These are phyloP conservation scores for Lycaena phlaeas DNA, from an alignment of 2,888 invertebrate species.

Conservation along the genomic window DNA sequence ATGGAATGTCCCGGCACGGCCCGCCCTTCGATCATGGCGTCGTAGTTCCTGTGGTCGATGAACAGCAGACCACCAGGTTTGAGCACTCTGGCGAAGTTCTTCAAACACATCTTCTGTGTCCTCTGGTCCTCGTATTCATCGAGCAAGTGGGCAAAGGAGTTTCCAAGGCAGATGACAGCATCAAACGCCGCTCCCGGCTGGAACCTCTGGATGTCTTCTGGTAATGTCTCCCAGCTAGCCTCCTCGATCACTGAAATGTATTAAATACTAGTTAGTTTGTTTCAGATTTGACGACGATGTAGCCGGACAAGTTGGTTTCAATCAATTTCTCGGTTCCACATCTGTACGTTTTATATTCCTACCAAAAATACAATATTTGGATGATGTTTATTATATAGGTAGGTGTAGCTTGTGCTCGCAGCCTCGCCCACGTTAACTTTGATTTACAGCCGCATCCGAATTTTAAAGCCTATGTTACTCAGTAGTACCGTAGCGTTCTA, in stretches of 20 bases:
- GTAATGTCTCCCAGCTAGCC: conserved; percentile 90
- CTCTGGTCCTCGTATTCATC: conserved; percentile 85
- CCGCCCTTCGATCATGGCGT: conserved; percentile 84
- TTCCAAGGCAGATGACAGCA: conserved; percentile 91
- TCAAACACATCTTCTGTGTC: conserved; percentile 83
- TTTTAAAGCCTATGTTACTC: too few species aligned
- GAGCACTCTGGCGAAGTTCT: conserved; percentile 86
- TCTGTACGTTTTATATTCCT: too few species aligned
- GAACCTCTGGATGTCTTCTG: conserved; percentile 78
- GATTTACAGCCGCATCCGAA: too few species aligned
- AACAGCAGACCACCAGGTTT: conserved; percentile 88
- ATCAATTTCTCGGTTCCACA: too few species aligned
- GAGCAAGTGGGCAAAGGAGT: conserved; percentile 91
- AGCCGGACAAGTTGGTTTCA: too few species aligned
- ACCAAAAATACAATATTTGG: too few species aligned
- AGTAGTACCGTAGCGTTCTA: too few species aligned
- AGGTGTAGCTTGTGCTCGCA: too few species aligned
- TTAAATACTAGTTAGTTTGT: too few species aligned
- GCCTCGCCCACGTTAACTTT: too few species aligned
- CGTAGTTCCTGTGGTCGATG: conserved; percentile 93
- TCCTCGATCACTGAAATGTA: conserved; percentile 84
- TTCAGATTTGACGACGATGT: too few species aligned
- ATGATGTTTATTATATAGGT: too few species aligned
- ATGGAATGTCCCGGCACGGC: conserved; percentile 86
- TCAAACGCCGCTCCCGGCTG: conserved; percentile 81